Base-by-base conservation (phyloP, 2,888 invertebrate genomes). In the Diabrotica balteata region DNA sequence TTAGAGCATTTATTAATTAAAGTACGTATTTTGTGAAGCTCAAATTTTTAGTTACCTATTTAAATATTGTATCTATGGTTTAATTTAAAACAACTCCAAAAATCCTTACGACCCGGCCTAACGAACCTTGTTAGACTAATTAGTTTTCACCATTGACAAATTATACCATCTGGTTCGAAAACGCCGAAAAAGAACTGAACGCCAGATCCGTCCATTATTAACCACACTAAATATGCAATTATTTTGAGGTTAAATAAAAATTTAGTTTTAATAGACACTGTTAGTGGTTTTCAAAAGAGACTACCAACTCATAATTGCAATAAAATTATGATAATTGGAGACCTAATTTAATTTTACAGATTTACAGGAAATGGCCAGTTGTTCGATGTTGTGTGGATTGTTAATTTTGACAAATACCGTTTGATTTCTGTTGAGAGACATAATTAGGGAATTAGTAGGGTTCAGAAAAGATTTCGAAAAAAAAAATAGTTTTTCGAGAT, bases 161-260 rank as follows among this genome's bases (percentile, higher is more conserved):
- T 61, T 61, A 53, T 44, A 46, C 57, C 64, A 64, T 64, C 51
- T 64, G 64, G 51, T 59, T 44, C 44, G 32, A 49, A 55, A 44
- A 47, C 49, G 7, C 57, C 57, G 55, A 51, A 63, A 63, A 63
- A 57, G 17, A 50, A 58, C 11, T 51, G 58, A 59, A 52, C 45
- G 58, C 11, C 64, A 51, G 58, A 50, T 58, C 42, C 17, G 11
- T 52, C 64, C 58, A 32, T 59, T 58, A 58, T 51, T 64, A 58
- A 46, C 52, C 10, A 52, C 58, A 52, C 46, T 58, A 58, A 63
- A 64, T 64, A 58, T 59, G 43, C 52, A 64, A 64, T 64, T 64
- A 64, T 64, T 64, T 64, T 64, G 45, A 58, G 64, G 64, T 58
- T 64, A 64, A 58, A 51, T 64, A 51, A 45, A 63, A 63, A 63